phyloP scores from a whole-genome alignment of 2,888 invertebrate genomes.

The Drosophila villosipedis region DNA sequence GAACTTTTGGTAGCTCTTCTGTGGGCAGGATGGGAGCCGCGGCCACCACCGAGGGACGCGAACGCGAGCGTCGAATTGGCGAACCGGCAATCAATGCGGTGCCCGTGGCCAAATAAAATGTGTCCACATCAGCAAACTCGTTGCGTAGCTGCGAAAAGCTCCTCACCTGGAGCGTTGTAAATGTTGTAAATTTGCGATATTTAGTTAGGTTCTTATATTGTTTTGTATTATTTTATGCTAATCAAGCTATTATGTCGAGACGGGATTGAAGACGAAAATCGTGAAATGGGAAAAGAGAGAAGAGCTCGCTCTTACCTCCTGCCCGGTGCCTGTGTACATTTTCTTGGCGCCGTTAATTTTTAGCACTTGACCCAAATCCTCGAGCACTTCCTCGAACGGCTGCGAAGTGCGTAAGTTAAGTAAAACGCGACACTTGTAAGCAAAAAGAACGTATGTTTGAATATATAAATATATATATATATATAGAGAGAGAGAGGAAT shows the following conservation, averaged over 20 bases:
- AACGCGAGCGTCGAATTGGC: slow-evolving; percentile 89
- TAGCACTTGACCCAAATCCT: slow-evolving; percentile 96
- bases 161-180: slow-evolving; percentile 88
- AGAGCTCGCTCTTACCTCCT: slow-evolving; percentile 89
- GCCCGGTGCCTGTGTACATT: slow-evolving; percentile 96
- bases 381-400: slow-evolving; percentile 96
- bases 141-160: slow-evolving; percentile 97
- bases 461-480: not conserved
- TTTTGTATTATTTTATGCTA: slow-evolving; percentile 22
- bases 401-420: slow-evolving; percentile 96
- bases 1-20: slow-evolving; percentile 84
- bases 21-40: slow-evolving; percentile 85
- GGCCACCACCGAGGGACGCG: slow-evolving; percentile 87
- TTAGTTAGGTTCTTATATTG: slow-evolving; percentile 18
- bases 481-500: not conserved
- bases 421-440: slow-evolving; percentile 92
- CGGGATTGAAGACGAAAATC: not conserved
- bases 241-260: slow-evolving; percentile 54
- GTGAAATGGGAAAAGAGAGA: not conserved
- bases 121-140: slow-evolving; percentile 96
- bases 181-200: slow-evolving; percentile 14
- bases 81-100: slow-evolving; percentile 86
- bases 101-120: slow-evolving; percentile 91
- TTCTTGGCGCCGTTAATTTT: slow-evolving; percentile 96
- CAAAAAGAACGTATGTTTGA: slow-evolving; percentile 3